Base-by-base conservation (phyloP, 35 echinoderm and acorn worm species). In the Stichopus chloronotus region DNA sequence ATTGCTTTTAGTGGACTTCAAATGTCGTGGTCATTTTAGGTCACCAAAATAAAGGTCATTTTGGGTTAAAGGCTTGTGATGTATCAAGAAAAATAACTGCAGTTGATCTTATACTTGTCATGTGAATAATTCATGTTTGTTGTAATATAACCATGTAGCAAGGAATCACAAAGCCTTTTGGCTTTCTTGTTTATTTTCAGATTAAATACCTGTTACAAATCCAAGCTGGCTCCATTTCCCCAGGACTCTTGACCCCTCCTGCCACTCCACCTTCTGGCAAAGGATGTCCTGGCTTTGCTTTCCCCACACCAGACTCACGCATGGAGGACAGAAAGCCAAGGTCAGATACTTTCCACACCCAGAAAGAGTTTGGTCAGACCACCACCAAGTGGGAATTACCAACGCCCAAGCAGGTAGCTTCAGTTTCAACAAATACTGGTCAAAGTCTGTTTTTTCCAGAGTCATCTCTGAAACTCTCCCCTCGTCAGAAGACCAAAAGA, bases 341-440 rank as follows among this genome's bases (percentile, higher is more conserved):
- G 2, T n/a, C n/a, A 17, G 4, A 21, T 58, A 23, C 52, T 56
- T 2, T 5, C 25, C 16, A 88, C 22, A 5, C 17, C n/a, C 61
- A 63, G 5, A 9, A 5, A 71, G 87, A 24, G 5, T 10, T 22
- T 43, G 57, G 24, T 9, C n/a, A 54, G 82, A 17, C 82, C 61
- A n/a, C 52, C 10, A 71, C 63, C 0, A 71, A 61, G 9, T 30
- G 12, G 11, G 52, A 83, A 8, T 19, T 16, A 2, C 8, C 19
- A 7, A 5, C 61, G 5, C 65, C 22, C 3, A 89, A 89, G 8
- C 87, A 89, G 87, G 52, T 25, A 8, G 59, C 87, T 9, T 94
- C 94, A 55, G 94, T 94, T 55, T 89, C 94, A 52, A 94, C 94
- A 53, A 98, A 95, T 56, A 98, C 96, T 20, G 96, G 96, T 30